Evolutionary conservation across 2,113 vertebrate species (phyloP), one percentile per base, ranked within the genome.

Genomic region (Cardinalis cardinalis): DNA sequence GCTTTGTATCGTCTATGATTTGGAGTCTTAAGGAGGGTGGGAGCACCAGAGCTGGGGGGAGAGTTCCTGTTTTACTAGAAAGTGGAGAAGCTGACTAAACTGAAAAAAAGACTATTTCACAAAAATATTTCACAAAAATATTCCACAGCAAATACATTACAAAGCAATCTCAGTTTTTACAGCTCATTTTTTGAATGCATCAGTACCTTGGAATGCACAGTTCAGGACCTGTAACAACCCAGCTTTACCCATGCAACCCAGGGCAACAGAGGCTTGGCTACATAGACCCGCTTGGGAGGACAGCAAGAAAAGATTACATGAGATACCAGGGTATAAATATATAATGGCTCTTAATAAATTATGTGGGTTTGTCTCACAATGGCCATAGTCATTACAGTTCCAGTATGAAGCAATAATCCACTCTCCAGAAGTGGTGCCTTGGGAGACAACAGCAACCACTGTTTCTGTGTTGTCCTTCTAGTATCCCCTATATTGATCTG

Each of bases 1-100:
- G 3, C 9, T 83, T 73, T 38, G 9, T 59, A 26, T 61, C 72
- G 84, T 68, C 41, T 49, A 6, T 82, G 12, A 36, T 84, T 68
- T 60, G 11, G 23, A 84, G 4, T 41, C 38, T 31, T 48, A 20
- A 32, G 10, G 2, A 7, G 6, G 5, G 3, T 4, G 2, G 3
- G 7, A 4, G 2, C 1, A 68, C 2, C 2, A 12, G n/a, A 46
- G 9, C 2, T 38, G 20, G 14, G 5, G 4, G 1, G 2, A 24
- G 7, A 28, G 5, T 2, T n/a, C 1, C 4, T 58, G 3, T 53
- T 84, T 72, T 68, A 31, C 14, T 7, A 75, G 21, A 59, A 90
- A 90, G 20, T 16, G 18, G 11, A 65, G 14, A 51, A 84, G 4
- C 13, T 65, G 13, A 60, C 19, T 63, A 56, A 61, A 78, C 61